Base-by-base conservation (phyloP, 2,888 invertebrate genomes). In the Caenorhabditis sp. region DNA sequence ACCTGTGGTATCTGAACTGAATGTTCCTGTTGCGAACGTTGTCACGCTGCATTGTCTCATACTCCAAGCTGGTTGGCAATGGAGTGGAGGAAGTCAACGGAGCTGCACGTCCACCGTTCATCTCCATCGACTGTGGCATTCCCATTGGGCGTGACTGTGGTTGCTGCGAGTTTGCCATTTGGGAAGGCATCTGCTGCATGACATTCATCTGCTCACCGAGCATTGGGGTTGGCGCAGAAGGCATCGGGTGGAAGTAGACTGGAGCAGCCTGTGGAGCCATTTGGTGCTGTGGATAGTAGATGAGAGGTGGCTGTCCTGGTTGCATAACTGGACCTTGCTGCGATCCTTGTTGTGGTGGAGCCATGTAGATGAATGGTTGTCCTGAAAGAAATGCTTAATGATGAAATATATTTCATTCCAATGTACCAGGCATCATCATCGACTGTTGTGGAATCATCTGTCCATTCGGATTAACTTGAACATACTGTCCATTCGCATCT, bases 21-120 rank as follows among this genome's bases (percentile, higher is more conserved):
- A 82, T 71, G 15, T 68, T 70, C 35, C 67, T 81, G 53, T 70
- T 55, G n/a, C 76, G 70, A 40, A 56, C 68, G n/a, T 24, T 72
- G 22, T 80, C 71, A 9, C 78, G 70, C 32, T 79, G 78, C 44
- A 71, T 55, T 2, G 69, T 72, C 58, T 80, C 80, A 22, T 81
- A 81, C 44, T 81, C 81, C 18, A 71, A 20, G 26, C 53, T 67
- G 11, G 81, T 77, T 24, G 82, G 82, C 9, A 82, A 55, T 15
- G 82, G 82, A 26, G 82, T 82, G 11, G 82, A 82, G 9, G 82
- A 82, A 2, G 76, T 79, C 35, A 82, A n/a, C 22, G 82, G 82
- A 44, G 69, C 78, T 9, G 76, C 35, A 22, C 62, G 70, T 15
- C 55, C 35, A 2, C 20, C 8, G 22, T 26, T 55, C 64, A 72